Conservation (phyloP, 2,113 vertebrate genomes). For the Acinonyx jubatus region DNA sequence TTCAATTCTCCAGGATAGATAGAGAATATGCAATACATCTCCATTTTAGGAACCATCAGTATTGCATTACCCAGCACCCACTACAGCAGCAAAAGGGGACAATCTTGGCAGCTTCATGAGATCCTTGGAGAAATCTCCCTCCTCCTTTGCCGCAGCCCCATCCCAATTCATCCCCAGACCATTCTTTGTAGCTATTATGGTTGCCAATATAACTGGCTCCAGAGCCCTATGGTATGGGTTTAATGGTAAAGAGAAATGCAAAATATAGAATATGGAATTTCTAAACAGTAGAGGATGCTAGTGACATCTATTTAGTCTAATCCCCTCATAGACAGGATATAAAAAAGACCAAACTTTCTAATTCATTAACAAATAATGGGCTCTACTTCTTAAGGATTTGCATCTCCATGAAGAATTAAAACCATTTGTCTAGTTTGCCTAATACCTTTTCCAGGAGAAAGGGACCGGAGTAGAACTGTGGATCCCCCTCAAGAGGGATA, state of each 20-base stretch:
- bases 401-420: neutral
- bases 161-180: neutral
- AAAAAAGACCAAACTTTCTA: neutral
- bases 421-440: neutral
- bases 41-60: neutral
- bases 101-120: neutral
- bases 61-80: neutral
- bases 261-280: neutral
- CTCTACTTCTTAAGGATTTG: neutral
- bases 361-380: neutral
- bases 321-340: neutral
- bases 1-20: neutral
- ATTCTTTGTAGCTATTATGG: neutral
- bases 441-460: neutral
- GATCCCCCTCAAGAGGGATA: neutral
- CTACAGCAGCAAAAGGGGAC: neutral
- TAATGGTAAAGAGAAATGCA: neutral
- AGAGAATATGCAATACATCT: constrained; percentile 3
- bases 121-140: neutral
- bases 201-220: neutral
- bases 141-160: neutral
- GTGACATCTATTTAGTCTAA: neutral
- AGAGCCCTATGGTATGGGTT: neutral
- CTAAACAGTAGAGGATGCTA: neutral
- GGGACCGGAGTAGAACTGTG: neutral